Base-by-base conservation (phyloP, 30 jellyfish, hydroid and myxozoan species). In the Nemopilema nomurai region DNA sequence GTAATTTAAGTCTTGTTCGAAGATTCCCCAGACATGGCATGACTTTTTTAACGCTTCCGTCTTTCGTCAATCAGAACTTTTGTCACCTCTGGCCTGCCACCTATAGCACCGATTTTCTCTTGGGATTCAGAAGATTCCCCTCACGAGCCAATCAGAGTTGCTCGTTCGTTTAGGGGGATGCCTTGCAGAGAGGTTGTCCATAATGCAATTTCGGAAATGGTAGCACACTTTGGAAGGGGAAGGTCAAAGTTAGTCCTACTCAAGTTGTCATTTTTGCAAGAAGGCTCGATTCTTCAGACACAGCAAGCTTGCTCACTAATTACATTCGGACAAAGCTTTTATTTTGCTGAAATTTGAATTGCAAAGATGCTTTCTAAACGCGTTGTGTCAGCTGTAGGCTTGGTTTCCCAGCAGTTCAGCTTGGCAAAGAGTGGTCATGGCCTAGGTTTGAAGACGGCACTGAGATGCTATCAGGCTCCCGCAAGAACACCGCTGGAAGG, bases 401-500 rank as follows among this genome's bases (percentile, higher is more conserved):
- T 49, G n/a, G 81, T 25, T 51, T 64, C 81, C 28, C 57, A 50
- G 25, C 81, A 31, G 51, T 17, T 20, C 41, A 31, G 49, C 25
- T 18, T 41, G 16, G 57, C 79, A 19, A 65, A 49, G 81, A 64
- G 29, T 16, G 71, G 23, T 23, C 19, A 20, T 30, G 83, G 78
- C 90, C 84, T 81, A 69, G 51, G 74, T 52, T 50, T n/a, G 78
- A 62, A 66, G 22, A 18, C 64, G 28, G 66, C 28, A 1, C 18
- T 65, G 24, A 81, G 93, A 28, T 74, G 32, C 13, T 73, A 51
- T 26, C 93, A 84, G 57, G 84, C 93, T 1, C 84, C 87, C 1
- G 30, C 84, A 74, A 50, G 49, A 22, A 49, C 95, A 50, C 95
- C 95, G 0, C 86, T 86, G 28, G 81, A 86, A 53, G 95, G 95